Conservation (phyloP, 1,140 invertebrate genomes). For the Phymastichus coffea region DNA sequence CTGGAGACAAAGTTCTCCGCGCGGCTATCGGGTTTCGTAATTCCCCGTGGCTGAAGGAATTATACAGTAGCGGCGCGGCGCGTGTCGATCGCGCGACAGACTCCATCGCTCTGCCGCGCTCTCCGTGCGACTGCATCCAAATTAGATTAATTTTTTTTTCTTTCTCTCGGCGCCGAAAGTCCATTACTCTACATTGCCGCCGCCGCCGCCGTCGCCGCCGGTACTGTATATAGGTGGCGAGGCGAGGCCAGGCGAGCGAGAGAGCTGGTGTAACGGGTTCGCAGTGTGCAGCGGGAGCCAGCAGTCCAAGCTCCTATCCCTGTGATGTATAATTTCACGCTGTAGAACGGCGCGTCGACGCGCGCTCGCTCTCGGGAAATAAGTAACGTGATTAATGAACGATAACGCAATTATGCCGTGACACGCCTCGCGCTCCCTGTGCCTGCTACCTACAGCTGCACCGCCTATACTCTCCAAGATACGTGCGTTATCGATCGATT, state of each 20-base stretch:
- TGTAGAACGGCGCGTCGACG: conserved; percentile 21
- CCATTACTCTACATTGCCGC: conserved; percentile 6
- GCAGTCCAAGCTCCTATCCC: too few species aligned
- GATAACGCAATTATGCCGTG: conserved; percentile 39
- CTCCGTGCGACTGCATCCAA: conserved; percentile 12
- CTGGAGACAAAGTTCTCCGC: too few species aligned
- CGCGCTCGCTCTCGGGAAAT: conserved; percentile 20
- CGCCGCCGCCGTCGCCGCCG: too few species aligned
- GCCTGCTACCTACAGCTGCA: too few species aligned
- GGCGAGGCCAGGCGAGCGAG: neutral
- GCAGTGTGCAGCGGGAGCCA: conserved; percentile 14
- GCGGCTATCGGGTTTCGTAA: neutral
- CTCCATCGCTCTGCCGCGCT: conserved; percentile 9
- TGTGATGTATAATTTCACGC: conserved; percentile 36
- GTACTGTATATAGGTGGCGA: too few species aligned
- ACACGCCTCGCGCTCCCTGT: conserved; percentile 28
- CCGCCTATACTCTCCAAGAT: too few species aligned
- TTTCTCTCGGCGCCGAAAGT: neutral
- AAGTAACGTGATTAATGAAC: conserved; percentile 39
- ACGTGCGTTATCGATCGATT: too few species aligned
- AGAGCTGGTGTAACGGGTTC: conserved; percentile 25
- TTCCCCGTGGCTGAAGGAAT: neutral
- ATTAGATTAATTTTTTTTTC: conserved; percentile 17
- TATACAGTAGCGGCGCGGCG: too few species aligned
- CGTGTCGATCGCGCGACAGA: neutral